A percentile compares a stretch with the other conserved stretches of the same genome.
phyloP scores from a whole-genome alignment of 92 coral and sea anemone genomes.

The Nematostella vectensis region DNA sequence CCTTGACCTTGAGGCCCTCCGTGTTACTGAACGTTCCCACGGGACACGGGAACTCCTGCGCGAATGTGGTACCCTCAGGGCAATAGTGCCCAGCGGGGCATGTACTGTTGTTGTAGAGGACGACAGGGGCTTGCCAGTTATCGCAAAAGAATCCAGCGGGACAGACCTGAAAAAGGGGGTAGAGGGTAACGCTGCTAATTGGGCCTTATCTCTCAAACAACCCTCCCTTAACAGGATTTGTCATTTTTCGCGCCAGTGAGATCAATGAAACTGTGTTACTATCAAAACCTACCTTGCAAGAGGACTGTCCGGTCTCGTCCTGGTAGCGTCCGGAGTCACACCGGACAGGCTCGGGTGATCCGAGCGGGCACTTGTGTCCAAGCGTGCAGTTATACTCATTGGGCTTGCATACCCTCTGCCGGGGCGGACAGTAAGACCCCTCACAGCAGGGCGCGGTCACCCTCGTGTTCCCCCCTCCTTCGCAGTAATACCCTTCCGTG shows the following conservation, averaged over 20 bases:
- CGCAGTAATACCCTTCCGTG: constrained; percentile 71
- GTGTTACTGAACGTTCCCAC: constrained; percentile 87
- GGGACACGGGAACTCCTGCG: constrained; percentile 77
- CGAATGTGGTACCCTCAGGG: constrained; percentile 64
- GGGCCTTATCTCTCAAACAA: not conserved
- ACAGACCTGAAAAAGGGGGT: constrained; percentile 53
- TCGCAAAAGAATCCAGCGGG: constrained; percentile 91
- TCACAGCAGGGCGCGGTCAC: constrained; percentile 64
- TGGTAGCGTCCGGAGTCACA: constrained; percentile 85
- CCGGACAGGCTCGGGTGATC: constrained; percentile 65
- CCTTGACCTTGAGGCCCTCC: constrained; percentile 35
- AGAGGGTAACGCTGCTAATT: not conserved
- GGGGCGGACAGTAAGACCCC: constrained; percentile 87
- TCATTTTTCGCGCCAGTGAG: no score
- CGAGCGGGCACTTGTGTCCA: constrained; percentile 79
- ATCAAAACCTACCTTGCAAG: constrained; percentile 75
- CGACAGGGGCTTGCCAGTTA: constrained; percentile 77
- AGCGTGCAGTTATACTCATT: constrained; percentile 52
- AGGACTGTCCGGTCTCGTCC: constrained; percentile 42
- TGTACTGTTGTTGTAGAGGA: constrained; percentile 84
- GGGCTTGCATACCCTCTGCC: constrained; percentile 64
- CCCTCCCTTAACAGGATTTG: no score
- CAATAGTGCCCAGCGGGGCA: constrained; percentile 93
- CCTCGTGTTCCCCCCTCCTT: constrained; percentile 58
- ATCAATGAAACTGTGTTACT: no score